Conservation (phyloP, 2,888 invertebrate species). For the Eupithecia subumbrata region DNA sequence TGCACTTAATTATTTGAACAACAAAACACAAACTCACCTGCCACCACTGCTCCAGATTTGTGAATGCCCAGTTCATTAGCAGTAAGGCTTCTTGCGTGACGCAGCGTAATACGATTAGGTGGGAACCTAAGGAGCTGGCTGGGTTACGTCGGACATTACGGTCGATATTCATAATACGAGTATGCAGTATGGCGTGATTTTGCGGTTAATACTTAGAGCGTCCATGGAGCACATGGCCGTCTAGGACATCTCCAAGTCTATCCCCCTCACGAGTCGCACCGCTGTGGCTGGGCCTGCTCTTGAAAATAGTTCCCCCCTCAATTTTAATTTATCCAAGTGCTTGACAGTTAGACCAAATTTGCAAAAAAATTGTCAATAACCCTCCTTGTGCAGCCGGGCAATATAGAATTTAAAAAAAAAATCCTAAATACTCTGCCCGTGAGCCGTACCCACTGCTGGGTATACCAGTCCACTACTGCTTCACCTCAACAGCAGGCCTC, state of each 20-base stretch:
- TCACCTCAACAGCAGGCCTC: too few species aligned
- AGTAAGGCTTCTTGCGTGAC: constrained; percentile 50
- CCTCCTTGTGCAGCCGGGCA: too few species aligned
- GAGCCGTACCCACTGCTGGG: too few species aligned
- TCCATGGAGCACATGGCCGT: too few species aligned
- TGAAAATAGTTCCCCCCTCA: neutral
- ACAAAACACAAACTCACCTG: constrained; percentile 33
- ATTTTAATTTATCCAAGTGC: neutral
- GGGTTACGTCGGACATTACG: constrained; percentile 14
- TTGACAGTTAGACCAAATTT: neutral
- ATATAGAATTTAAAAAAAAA: too few species aligned
- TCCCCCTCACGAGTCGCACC: too few species aligned
- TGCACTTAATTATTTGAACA: neutral
- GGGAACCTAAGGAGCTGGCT: constrained; percentile 18
- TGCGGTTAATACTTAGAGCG: neutral
- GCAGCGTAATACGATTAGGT: constrained; percentile 50
- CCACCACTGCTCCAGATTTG: constrained; percentile 16
- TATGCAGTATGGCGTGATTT: neutral
- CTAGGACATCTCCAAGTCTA: too few species aligned
- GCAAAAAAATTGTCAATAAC: too few species aligned
- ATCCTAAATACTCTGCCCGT: too few species aligned
- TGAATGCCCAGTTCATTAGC: constrained; percentile 20
- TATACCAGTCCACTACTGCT: too few species aligned
- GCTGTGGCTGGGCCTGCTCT: too few species aligned
- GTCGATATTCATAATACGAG: constrained; percentile 1